phyloP scores from a whole-genome alignment of 1,140 invertebrate genomes.

The Bactericera cockerelli region DNA sequence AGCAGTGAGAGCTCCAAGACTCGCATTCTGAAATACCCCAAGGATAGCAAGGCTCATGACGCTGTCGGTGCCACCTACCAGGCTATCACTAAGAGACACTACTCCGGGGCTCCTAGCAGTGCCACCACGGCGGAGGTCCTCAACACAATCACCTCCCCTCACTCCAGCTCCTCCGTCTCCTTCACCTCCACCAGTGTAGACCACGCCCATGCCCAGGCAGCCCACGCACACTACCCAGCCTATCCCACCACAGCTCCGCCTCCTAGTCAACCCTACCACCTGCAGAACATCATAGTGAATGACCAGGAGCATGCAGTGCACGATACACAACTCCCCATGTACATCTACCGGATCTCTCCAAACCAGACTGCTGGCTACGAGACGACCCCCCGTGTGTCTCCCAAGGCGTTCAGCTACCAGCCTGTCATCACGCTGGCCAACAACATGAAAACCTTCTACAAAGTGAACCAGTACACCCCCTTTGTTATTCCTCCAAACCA shows the following conservation, averaged over 20 bases:
- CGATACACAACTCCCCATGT: no score
- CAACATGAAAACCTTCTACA: constrained; percentile 1
- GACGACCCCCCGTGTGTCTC: background rate
- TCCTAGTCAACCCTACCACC: no score
- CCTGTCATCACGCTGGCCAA: background rate
- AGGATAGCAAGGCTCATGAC: background rate
- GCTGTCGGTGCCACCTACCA: background rate
- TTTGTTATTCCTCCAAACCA: background rate
- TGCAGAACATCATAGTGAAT: no score
- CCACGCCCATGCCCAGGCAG: no score
- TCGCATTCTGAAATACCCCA: no score
- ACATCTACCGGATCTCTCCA: no score
- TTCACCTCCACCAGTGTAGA: constrained; percentile 2
- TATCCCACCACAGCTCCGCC: no score
- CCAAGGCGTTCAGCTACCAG: background rate
- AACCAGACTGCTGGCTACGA: no score
- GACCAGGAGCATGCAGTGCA: no score
- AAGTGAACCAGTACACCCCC: background rate
- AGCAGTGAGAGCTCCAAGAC: no score
- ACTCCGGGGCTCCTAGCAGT: background rate
- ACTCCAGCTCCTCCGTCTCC: background rate
- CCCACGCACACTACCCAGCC: no score
- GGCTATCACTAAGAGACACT: background rate
- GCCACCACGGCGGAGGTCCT: background rate
- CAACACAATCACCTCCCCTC: background rate